Evolutionary conservation across 2,797 vertebrate genomes (phyloP).

Genomic region (Pantherophis alleghaniensis): DNA sequence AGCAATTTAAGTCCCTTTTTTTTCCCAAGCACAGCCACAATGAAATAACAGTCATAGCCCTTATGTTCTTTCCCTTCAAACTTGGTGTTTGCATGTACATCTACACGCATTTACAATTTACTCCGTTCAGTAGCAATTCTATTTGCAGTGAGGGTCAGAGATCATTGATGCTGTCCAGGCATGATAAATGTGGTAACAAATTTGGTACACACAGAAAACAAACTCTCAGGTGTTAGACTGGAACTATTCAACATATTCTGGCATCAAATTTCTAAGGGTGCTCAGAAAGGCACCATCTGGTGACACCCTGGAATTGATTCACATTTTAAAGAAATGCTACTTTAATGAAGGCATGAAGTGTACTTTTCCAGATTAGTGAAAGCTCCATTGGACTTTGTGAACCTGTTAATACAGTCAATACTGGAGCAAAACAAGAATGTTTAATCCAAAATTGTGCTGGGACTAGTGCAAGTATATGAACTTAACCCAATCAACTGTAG

Average conservation of each 20-base stretch:
- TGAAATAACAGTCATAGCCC: neutral
- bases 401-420: neutral
- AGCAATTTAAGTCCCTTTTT: neutral
- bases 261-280: neutral
- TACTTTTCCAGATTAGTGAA: neutral
- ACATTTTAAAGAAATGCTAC: neutral
- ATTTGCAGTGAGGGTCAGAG: neutral
- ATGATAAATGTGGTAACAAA: neutral
- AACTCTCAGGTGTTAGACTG: neutral
- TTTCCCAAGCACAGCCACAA: neutral
- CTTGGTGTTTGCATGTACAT: neutral
- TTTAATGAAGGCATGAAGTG: neutral
- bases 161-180: neutral
- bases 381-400: neutral
- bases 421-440: neutral
- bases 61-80: neutral
- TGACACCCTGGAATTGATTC: neutral
- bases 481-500: neutral
- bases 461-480: neutral
- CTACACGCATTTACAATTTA: neutral
- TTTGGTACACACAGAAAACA: neutral
- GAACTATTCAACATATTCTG: neutral
- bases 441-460: neutral
- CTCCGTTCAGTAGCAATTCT: neutral
- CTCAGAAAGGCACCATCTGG: neutral